Percentiles rank a stretch among this genome's conserved stretches.
phyloP scores from a whole-genome alignment of 2,113 vertebrate genomes.

The Amblyopsis rosae region DNA sequence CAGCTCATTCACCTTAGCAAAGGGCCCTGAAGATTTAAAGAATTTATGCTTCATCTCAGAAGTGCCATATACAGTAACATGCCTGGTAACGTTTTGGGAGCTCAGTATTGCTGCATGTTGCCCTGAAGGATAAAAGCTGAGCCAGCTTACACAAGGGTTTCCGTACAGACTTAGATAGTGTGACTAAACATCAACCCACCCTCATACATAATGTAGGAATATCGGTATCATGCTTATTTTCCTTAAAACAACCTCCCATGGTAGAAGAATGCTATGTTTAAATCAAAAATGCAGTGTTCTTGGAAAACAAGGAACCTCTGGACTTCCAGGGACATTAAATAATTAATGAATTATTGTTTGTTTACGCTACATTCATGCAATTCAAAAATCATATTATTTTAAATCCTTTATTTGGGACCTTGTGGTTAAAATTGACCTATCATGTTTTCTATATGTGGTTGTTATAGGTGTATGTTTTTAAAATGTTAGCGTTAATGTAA shows the following conservation, averaged over 20 bases:
- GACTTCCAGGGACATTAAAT: slow-evolving; percentile 14
- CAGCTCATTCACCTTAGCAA: slow-evolving; percentile 23
- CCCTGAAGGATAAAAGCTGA: neutral
- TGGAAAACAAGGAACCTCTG: too few relatives aligned
- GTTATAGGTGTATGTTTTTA: neutral
- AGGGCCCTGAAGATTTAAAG: slow-evolving; percentile 26
- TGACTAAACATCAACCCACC: neutral
- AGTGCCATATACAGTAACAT: neutral
- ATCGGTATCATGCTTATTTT: neutral
- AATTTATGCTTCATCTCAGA: slow-evolving; percentile 22
- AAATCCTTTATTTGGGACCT: neutral
- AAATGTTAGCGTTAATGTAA: slow-evolving; percentile 15
- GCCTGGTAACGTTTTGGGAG: neutral
- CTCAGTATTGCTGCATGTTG: neutral
- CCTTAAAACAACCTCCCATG: neutral
- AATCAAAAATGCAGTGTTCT: neutral
- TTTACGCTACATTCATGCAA: too few relatives aligned
- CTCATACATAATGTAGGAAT: neutral
- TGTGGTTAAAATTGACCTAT: neutral
- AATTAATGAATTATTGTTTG: too few relatives aligned
- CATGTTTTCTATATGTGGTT: neutral
- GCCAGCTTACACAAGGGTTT: neutral
- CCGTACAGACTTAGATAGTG: neutral
- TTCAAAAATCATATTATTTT: neutral
- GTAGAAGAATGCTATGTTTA: neutral